These are phyloP conservation scores for Morelia viridis DNA, from an alignment of 2,797 vertebrate genomes.

Conservation along the genomic window DNA sequence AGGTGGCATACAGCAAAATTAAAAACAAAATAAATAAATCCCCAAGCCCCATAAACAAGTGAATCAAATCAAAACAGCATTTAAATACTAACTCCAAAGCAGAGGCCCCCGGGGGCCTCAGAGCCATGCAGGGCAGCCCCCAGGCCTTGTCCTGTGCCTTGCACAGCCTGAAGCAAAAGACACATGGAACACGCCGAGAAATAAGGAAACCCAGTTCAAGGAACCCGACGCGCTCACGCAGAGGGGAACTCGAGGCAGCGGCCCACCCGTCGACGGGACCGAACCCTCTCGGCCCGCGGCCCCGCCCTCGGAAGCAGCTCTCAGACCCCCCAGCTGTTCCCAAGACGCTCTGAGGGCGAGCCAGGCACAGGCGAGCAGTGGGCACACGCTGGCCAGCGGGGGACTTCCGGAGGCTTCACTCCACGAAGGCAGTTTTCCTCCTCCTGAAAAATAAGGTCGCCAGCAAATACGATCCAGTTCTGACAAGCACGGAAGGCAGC, in stretches of 20 bases:
- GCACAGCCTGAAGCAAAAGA: not conserved
- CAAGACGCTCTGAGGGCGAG: not conserved
- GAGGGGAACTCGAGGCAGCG: not conserved
- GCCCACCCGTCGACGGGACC: too few species aligned
- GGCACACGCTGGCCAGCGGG: not conserved
- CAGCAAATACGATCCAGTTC: not conserved
- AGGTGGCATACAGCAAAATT: not conserved
- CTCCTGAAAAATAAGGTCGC: not conserved
- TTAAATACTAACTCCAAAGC: not conserved
- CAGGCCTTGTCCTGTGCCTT: not conserved
- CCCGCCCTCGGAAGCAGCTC: not conserved
- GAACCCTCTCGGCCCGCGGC: not conserved
- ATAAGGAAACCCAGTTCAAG: not conserved
- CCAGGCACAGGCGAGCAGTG: not conserved
- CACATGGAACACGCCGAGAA: not conserved
- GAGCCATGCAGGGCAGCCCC: too few species aligned
- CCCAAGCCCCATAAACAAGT: not conserved
- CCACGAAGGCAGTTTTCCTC: not conserved
- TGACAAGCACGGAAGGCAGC: not conserved
- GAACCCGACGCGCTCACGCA: too few species aligned
- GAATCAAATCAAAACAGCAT: not conserved
- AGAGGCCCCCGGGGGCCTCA: too few species aligned
- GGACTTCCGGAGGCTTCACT: not conserved
- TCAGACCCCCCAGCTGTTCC: not conserved
- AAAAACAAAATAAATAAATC: not conserved